These are phyloP conservation scores for Idaea biselata DNA, from an alignment of 2,888 invertebrate species.

Conservation along the genomic window DNA sequence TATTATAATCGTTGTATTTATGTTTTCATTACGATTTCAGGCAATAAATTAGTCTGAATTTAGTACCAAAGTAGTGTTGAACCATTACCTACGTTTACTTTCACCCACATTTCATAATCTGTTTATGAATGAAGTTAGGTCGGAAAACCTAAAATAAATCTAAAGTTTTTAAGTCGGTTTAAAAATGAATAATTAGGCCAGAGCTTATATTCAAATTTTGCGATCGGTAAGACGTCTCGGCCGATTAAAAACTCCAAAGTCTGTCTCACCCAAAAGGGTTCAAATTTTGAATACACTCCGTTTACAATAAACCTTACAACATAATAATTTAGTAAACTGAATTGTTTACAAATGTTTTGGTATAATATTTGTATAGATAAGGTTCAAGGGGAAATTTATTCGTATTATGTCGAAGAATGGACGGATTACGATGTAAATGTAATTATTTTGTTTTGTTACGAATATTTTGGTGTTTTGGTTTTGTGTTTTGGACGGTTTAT, in stretches of 20 bases:
- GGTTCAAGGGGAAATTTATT: background rate
- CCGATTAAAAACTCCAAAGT: background rate
- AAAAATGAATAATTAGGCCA: too few species aligned
- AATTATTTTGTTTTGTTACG: background rate
- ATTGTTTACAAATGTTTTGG: background rate
- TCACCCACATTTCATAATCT: too few species aligned
- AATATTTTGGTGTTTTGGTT: background rate
- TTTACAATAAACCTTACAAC: conserved; percentile 1
- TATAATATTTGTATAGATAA: background rate
- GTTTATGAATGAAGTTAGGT: too few species aligned
- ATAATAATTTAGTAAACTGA: background rate
- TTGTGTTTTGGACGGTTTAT: background rate
- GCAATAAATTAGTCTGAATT: too few species aligned
- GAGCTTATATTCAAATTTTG: too few species aligned
- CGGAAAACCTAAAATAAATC: too few species aligned
- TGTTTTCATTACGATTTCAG: too few species aligned
- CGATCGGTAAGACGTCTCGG: background rate
- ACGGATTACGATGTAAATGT: background rate
- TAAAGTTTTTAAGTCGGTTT: too few species aligned
- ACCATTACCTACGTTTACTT: too few species aligned
- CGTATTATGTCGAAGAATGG: background rate
- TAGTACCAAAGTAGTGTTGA: too few species aligned
- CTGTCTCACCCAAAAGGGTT: background rate
- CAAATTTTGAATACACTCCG: conserved; percentile 1
- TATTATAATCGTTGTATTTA: too few species aligned